Base-by-base conservation (phyloP, 2,113 vertebrate genomes). In the Octodon degus region DNA sequence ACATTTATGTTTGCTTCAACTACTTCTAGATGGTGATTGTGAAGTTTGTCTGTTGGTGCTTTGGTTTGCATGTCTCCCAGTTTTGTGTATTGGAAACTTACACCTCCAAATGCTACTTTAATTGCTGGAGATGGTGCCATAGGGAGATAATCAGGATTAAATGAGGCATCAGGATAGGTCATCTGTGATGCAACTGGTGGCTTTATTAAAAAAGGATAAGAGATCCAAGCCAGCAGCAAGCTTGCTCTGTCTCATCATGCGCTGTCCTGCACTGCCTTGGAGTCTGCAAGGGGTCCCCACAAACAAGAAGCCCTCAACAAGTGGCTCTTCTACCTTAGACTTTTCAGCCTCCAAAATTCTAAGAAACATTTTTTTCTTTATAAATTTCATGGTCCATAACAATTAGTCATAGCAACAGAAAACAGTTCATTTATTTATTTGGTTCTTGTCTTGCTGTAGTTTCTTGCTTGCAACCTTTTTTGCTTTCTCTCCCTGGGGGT, bases 1-100 rank as follows among this genome's bases (percentile, higher is more conserved):
- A 76, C 24, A 76, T 86, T 90, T 90, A 62, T 53, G 65, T 47
- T 76, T 83, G 20, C 70, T 87, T 96, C 76, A 95, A 90, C 40
- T 86, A 77, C n/a, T 89, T 55, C 70, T 50, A 76, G 27, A 32
- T 7, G 34, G 34, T 11, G 13, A 25, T 17, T 32, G 50, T 20
- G 10, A 32, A 55, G n/a, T 65, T 86, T 96, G 12, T 77, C 13
- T 82, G 27, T 47, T n/a, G 74, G 9, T 70, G 47, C 25, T 76
- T 43, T 50, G 76, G 27, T 79, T 50, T 50, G 76, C 17, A 79
- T 79, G 43, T 50, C 11, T 47, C 25, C 43, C 40, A 50, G 11
- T 50, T 79, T 53, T 50, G 16, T 17, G 76, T 32, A 32, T 24
- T 79, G 27, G 27, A 32, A 79, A 79, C 43, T 79, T 50, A 79